Conservation (phyloP, 2,113 vertebrate species). For the Megalops atlanticus region DNA sequence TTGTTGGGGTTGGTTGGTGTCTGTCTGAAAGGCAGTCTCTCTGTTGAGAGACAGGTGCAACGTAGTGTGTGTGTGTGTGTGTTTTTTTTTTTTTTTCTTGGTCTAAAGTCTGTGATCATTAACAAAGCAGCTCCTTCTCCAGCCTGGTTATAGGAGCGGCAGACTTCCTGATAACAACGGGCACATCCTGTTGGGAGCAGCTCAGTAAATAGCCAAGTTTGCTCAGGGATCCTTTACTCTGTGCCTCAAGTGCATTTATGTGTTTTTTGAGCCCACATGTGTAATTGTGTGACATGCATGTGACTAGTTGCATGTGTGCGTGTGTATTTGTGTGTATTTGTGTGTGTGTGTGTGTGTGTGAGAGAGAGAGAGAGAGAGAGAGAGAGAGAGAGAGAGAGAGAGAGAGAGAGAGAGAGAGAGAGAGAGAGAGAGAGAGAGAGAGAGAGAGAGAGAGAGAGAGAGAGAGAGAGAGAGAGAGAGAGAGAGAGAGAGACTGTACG, state of each 20-base stretch:
- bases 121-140: neutral
- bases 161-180: conserved; percentile 40
- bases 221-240: conserved; percentile 40
- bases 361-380: too few relatives aligned
- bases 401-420: too few relatives aligned
- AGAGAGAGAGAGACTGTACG: too few relatives aligned
- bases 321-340: neutral
- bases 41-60: neutral
- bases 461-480: too few relatives aligned
- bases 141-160: neutral
- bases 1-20: too few relatives aligned
- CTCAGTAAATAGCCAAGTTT: conserved; percentile 57
- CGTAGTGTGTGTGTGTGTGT: neutral
- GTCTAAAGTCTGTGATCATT: neutral
- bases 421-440: too few relatives aligned
- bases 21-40: neutral
- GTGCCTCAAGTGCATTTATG: too few relatives aligned
- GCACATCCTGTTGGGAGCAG: conserved; percentile 56
- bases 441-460: too few relatives aligned
- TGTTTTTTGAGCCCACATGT: too few relatives aligned
- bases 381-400: too few relatives aligned
- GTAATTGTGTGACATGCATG: too few relatives aligned
- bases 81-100: neutral
- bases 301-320: too few relatives aligned
- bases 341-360: neutral